Percentiles rank a stretch among this genome's conserved stretches.
Evolutionary conservation across 2,113 vertebrate genomes (phyloP).

Genomic region (Chaetops frenatus): DNA sequence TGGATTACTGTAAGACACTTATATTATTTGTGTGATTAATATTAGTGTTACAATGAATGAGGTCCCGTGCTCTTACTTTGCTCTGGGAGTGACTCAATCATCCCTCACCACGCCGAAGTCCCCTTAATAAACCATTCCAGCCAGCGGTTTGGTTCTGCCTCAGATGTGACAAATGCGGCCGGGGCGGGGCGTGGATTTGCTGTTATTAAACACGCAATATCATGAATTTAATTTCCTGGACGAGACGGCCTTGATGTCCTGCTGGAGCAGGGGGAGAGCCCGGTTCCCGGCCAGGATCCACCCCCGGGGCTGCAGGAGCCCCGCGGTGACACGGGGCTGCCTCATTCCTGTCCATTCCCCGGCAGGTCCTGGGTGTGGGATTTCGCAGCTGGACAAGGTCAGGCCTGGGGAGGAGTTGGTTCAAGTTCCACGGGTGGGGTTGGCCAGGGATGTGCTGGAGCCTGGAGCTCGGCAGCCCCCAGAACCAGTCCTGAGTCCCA

Average conservation of each 20-base stretch:
- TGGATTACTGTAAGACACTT: conserved; percentile 74
- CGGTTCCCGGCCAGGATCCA: not conserved
- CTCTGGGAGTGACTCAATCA: conserved; percentile 79
- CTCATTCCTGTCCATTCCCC: conserved; percentile 24
- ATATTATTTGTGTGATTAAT: conserved; percentile 85
- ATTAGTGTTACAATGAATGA: conserved; percentile 74
- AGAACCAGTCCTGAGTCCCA: fast-evolving
- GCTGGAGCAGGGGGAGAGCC: not conserved
- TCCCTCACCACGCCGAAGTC: conserved; percentile 75
- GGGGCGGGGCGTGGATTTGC: conserved; percentile 63
- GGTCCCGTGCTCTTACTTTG: conserved; percentile 76
- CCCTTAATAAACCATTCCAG: conserved; percentile 77
- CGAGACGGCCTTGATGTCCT: conserved; percentile 1
- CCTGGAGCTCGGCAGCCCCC: not conserved
- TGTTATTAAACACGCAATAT: conserved; percentile 53
- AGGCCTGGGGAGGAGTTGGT: not conserved
- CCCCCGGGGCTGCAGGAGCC: not conserved
- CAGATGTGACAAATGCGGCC: conserved; percentile 73
- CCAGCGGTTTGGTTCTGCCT: conserved; percentile 60
- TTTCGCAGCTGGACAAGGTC: not conserved
- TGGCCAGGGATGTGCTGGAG: not conserved
- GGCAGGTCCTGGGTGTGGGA: not conserved
- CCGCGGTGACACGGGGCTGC: not conserved
- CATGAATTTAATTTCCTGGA: conserved; percentile 62
- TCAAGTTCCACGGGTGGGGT: conserved; percentile 18